These are phyloP conservation scores for Belonocnema kinseyi DNA, from an alignment of 1,140 invertebrate genomes.

Conservation along the genomic window DNA sequence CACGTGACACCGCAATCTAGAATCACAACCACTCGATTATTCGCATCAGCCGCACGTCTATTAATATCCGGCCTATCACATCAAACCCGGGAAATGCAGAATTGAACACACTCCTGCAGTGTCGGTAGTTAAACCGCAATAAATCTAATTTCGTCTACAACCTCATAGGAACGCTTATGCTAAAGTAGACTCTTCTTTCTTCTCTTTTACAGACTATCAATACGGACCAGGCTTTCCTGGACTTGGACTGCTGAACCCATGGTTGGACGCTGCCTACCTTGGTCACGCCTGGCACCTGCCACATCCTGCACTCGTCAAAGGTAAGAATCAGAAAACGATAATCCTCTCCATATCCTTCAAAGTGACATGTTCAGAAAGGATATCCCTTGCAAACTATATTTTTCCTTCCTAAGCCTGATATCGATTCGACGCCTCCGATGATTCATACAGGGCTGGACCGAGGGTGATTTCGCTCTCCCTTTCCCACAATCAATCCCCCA, in stretches of 20 bases:
- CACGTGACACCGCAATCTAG: not conserved
- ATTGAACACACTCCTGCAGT: not conserved
- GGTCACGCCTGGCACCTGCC: constrained; percentile 84
- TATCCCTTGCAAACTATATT: constrained; percentile 7
- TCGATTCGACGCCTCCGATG: constrained; percentile 69
- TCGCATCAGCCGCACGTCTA: not conserved
- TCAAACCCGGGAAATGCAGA: not conserved
- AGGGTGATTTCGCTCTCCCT: constrained; percentile 62
- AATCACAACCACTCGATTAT: constrained; percentile 9
- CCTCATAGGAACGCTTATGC: not conserved
- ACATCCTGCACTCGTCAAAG: constrained; percentile 79
- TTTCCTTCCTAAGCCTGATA: constrained; percentile 45
- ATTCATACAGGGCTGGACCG: constrained; percentile 68
- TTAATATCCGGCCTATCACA: constrained; percentile 7
- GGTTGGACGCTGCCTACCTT: constrained; percentile 86
- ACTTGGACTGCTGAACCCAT: constrained; percentile 82
- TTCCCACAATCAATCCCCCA: constrained; percentile 59
- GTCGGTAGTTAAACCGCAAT: constrained; percentile 23
- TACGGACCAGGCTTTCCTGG: constrained; percentile 78
- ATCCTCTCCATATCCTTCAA: constrained; percentile 33
- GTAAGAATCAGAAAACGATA: constrained; percentile 69
- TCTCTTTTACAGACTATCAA: constrained; percentile 80
- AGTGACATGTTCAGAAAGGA: constrained; percentile 3
- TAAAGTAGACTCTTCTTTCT: constrained; percentile 20
- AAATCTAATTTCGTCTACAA: constrained; percentile 15